These are phyloP conservation scores for Aptenodytes patagonicus DNA, from an alignment of 2,113 vertebrate species.

Conservation along the genomic window DNA sequence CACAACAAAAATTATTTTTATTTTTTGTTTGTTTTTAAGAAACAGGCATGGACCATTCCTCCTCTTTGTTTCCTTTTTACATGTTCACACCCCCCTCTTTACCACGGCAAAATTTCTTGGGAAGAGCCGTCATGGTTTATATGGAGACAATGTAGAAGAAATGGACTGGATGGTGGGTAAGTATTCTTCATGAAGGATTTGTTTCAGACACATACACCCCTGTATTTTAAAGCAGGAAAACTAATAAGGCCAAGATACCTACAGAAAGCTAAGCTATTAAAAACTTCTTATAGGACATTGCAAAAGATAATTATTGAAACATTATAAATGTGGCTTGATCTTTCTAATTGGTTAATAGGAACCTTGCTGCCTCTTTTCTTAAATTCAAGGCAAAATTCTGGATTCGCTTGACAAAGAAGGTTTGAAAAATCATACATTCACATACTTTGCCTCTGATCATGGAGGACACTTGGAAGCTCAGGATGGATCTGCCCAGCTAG, in stretches of 20 bases:
- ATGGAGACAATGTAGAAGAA: constrained; percentile 88
- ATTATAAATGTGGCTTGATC: not conserved
- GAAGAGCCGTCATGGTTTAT: constrained; percentile 80
- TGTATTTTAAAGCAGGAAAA: not conserved
- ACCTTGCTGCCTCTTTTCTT: not conserved
- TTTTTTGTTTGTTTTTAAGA: constrained; percentile 48
- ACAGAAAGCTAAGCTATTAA: not conserved
- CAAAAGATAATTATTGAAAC: not conserved
- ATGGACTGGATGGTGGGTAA: constrained; percentile 86
- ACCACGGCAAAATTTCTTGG: constrained; percentile 71
- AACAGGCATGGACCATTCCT: constrained; percentile 80
- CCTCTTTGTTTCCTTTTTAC: constrained; percentile 83
- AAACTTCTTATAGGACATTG: not conserved
- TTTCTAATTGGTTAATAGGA: not conserved
- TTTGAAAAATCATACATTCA: constrained; percentile 76
- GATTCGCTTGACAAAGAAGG: constrained; percentile 73
- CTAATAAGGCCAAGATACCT: not conserved
- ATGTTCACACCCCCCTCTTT: constrained; percentile 80
- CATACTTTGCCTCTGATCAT: constrained; percentile 88
- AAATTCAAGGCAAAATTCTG: constrained; percentile 76
- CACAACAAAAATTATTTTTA: not conserved
- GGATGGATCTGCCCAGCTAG: constrained; percentile 8
- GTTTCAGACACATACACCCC: not conserved
- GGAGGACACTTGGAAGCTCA: constrained; percentile 80
- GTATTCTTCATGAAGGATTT: not conserved